These are phyloP conservation scores for Pogonomyrmex californicus DNA, from an alignment of 1,140 invertebrate genomes.

Conservation along the genomic window DNA sequence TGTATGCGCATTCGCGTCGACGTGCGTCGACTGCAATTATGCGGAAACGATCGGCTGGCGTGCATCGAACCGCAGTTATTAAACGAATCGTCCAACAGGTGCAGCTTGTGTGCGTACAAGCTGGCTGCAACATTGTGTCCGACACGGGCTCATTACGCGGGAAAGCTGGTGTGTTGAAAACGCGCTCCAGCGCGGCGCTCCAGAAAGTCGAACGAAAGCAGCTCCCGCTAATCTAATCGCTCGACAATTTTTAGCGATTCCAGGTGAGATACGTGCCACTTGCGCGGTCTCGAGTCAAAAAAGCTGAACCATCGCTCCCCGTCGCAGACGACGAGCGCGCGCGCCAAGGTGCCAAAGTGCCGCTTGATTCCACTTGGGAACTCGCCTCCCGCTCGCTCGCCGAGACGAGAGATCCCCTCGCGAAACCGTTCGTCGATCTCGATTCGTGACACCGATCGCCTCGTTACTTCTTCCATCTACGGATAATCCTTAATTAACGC, in stretches of 20 bases:
- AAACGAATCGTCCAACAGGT: conserved; percentile 62
- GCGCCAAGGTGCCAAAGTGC: not conserved
- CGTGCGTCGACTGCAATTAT: conserved; percentile 52
- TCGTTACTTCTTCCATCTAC: not conserved
- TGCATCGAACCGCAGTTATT: conserved; percentile 57
- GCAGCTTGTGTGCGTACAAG: conserved; percentile 10
- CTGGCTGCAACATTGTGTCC: conserved; percentile 29
- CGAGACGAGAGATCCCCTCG: not conserved
- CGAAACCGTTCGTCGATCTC: conserved; percentile 19
- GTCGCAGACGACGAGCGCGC: not conserved
- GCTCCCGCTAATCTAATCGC: conserved; percentile 50
- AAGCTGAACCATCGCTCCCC: not conserved
- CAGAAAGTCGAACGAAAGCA: conserved; percentile 52
- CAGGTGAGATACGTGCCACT: conserved; percentile 28
- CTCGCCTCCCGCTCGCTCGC: not conserved
- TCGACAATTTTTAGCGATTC: conserved; percentile 53
- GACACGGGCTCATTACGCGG: conserved; percentile 58
- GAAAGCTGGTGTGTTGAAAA: conserved; percentile 48
- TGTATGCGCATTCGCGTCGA: not conserved
- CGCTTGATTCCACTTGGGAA: conserved; percentile 9
- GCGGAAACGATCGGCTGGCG: conserved; percentile 56
- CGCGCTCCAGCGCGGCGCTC: not conserved
- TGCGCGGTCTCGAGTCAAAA: conserved; percentile 6
- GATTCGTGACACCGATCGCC: conserved; percentile 8
- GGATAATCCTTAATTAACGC: conserved; percentile 16